Percentiles rank a stretch among this genome's conserved stretches.
Evolutionary conservation across 2,888 invertebrate species (phyloP).

Genomic region (Cerastoderma edule): DNA sequence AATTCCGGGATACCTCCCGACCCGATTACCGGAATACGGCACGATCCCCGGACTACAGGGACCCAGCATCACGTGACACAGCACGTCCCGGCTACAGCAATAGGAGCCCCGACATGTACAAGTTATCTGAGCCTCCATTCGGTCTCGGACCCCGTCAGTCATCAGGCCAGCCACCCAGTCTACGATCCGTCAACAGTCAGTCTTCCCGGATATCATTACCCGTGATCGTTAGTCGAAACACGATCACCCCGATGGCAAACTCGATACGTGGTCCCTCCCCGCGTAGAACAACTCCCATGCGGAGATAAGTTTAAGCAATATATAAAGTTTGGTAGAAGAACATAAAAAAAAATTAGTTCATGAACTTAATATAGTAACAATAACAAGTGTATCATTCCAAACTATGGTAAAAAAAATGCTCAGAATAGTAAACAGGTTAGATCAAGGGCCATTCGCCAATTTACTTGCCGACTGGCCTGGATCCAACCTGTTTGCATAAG

Average conservation of each 20-base stretch:
- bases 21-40: constrained; percentile 36
- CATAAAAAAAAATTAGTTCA: too few relatives aligned
- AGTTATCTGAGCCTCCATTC: constrained; percentile 39
- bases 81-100: constrained; percentile 9
- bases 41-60: too few relatives aligned
- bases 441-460: too few relatives aligned
- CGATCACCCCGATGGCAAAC: too few relatives aligned
- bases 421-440: too few relatives aligned
- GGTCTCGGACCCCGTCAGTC: constrained; percentile 17
- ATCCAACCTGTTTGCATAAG: too few relatives aligned
- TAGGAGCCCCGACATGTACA: constrained; percentile 49
- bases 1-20: background rate
- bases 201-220: constrained; percentile 38
- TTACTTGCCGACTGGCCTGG: too few relatives aligned
- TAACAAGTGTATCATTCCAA: too few relatives aligned
- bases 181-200: constrained; percentile 30
- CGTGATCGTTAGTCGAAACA: constrained; percentile 20
- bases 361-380: too few relatives aligned
- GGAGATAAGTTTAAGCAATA: background rate
- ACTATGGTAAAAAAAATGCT: too few relatives aligned
- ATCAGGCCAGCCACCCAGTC: constrained; percentile 40
- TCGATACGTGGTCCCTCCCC: background rate
- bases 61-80: too few relatives aligned
- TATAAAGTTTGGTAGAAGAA: too few relatives aligned
- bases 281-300: background rate